phyloP scores from a whole-genome alignment of 2,113 vertebrate species.

The Pipa parva region DNA sequence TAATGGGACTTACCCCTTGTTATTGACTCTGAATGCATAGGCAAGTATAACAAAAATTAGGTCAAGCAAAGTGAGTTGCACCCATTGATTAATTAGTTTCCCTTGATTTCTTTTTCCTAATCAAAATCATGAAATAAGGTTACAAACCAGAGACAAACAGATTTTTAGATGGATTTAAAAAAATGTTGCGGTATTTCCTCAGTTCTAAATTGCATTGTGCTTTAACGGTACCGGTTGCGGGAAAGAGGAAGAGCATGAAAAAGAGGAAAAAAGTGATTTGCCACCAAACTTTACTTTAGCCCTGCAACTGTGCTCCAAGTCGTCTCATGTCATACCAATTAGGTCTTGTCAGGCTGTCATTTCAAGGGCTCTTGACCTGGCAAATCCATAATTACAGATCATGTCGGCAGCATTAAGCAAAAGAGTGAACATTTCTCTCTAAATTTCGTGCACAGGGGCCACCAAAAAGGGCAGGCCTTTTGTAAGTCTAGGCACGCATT shows the following conservation, averaged over 20 bases:
- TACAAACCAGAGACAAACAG: not conserved
- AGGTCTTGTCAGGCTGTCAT: constrained; percentile 35
- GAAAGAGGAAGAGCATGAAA: not conserved
- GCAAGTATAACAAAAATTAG: too few relatives aligned
- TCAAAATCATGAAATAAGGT: too few relatives aligned
- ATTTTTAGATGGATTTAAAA: not conserved
- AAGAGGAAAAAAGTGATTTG: not conserved
- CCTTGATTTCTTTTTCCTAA: too few relatives aligned
- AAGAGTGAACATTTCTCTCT: constrained; percentile 16
- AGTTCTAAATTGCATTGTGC: not conserved
- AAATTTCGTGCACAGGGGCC: constrained; percentile 14
- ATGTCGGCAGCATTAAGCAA: constrained; percentile 11
- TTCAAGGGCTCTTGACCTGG: constrained; percentile 33
- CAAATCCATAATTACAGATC: constrained; percentile 37
- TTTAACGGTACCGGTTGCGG: not conserved
- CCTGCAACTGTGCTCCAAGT: not conserved
- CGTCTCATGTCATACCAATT: constrained; percentile 27
- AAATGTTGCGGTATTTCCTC: not conserved
- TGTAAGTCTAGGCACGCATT: not conserved
- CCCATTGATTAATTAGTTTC: too few relatives aligned
- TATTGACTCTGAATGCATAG: too few relatives aligned
- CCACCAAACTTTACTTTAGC: not conserved
- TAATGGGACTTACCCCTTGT: too few relatives aligned
- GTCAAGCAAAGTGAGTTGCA: too few relatives aligned
- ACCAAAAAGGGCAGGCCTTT: constrained; percentile 22